Percentiles rank a stretch among this genome's conserved stretches.
These are phyloP conservation scores for Rhinoraja longicauda DNA, from an alignment of 2,797 vertebrate genomes.

Conservation along the genomic window DNA sequence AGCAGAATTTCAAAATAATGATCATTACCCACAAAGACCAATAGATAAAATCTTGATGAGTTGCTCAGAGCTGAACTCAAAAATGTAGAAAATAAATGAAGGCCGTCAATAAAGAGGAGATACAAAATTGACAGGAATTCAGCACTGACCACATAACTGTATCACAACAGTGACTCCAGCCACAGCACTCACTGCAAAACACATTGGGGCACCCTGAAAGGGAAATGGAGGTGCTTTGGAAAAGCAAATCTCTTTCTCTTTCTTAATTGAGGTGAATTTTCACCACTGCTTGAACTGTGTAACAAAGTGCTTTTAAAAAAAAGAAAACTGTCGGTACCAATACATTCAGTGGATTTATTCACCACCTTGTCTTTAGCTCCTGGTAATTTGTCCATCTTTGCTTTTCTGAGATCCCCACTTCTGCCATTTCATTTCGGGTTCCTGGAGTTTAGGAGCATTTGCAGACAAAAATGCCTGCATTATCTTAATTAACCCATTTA, in stretches of 20 bases:
- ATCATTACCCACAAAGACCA: background rate
- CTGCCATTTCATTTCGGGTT: background rate
- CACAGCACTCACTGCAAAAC: no score
- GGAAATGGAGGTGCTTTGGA: no score
- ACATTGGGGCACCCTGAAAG: no score
- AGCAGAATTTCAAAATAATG: background rate
- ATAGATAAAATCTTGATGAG: background rate
- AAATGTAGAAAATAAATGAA: background rate
- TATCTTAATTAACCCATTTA: background rate
- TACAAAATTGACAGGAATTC: background rate
- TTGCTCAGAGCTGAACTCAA: background rate
- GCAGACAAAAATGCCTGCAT: background rate
- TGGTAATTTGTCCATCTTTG: background rate
- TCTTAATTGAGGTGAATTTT: background rate
- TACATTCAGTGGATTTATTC: background rate
- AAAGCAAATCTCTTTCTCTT: no score
- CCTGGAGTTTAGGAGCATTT: background rate
- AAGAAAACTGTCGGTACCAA: conserved; percentile 11
- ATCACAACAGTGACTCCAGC: no score
- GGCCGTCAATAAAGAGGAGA: no score
- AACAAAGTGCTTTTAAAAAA: background rate
- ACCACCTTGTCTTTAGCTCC: background rate
- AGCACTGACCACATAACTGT: background rate
- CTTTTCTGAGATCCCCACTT: background rate
- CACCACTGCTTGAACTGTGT: background rate